Base-by-base conservation (phyloP, 2,797 vertebrate genomes). In the Labeo calbasu region DNA sequence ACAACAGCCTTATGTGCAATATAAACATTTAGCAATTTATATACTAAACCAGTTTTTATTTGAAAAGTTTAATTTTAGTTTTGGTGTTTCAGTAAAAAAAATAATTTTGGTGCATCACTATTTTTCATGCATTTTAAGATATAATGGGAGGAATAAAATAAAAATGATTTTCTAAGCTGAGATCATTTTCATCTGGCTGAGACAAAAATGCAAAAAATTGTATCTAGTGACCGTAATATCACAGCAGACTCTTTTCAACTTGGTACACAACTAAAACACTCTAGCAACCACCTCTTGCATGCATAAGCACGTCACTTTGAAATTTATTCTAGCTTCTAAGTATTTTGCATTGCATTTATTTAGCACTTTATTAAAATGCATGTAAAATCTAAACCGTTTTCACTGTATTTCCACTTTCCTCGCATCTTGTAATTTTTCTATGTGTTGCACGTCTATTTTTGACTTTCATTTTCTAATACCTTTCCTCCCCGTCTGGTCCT, bases 401-500 rank as follows among this genome's bases (percentile, higher is more conserved):
- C 6, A 14, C 53, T 76, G 3, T 55, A 9, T 55, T 75, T 75
- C 71, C 2, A 9, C 12, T 59, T 61, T 0, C n/a, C 15, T 57
- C n/a, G 13, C 28, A 32, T 91, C 57, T 84, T 77, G 77, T 89
- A 80, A 5, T 88, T 65, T 86, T 57, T 83, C 28, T 55, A 6
- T 15, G 5, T 43, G 11, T 87, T 76, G 86, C 84, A 61, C 59
- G 51, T 84, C 75, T 84, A 53, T 82, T 77, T 73, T 72, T 76
- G 66, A 76, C 65, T 73, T 50, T 73, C 8, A 11, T 57, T 71
- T 73, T 28, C 51, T 21, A 48, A n/a, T 32, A 43, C 19, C 40
- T 69, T 82, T 90, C 83, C 77, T 90, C 81, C 88, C 87, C 81
- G 85, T 90, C 89, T 88, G 78, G 82, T 79, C 88, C 86, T 81